These are phyloP conservation scores for mouse (Mus musculus) DNA, from an alignment of 2,113 vertebrate species.

Conservation along the genomic window DNA sequence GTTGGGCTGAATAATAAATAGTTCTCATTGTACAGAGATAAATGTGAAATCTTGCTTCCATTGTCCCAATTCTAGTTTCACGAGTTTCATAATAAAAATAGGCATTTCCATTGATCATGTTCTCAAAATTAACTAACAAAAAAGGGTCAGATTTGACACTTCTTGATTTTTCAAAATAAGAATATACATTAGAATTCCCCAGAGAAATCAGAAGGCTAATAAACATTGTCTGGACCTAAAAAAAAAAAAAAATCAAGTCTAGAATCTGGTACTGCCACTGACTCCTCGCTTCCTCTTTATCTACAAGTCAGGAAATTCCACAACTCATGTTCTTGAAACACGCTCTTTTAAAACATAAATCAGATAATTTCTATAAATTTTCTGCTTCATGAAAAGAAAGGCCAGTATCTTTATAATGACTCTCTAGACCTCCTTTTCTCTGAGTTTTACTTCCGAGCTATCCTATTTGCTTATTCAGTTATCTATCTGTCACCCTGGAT, in stretches of 20 bases:
- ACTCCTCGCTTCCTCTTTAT: background rate
- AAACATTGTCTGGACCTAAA: background rate
- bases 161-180: background rate
- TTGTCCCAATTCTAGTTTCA: background rate
- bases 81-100: slow-evolving; percentile 1
- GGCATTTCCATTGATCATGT: background rate
- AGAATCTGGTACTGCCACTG: background rate
- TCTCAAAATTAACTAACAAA: background rate
- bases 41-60: background rate
- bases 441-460: background rate
- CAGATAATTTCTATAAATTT: background rate
- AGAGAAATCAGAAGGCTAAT: slow-evolving; percentile 9
- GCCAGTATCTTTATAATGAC: background rate
- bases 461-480: background rate
- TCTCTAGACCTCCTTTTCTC: no score
- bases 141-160: background rate
- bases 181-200: background rate
- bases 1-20: background rate
- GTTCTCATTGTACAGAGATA: background rate
- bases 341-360: background rate
- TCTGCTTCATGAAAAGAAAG: background rate
- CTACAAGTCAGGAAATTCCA: background rate
- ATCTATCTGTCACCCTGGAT: no score
- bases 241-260: background rate
- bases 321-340: background rate